These are phyloP conservation scores for Phlogophora meticulosa DNA, from an alignment of 2,888 invertebrate species.

Conservation along the genomic window DNA sequence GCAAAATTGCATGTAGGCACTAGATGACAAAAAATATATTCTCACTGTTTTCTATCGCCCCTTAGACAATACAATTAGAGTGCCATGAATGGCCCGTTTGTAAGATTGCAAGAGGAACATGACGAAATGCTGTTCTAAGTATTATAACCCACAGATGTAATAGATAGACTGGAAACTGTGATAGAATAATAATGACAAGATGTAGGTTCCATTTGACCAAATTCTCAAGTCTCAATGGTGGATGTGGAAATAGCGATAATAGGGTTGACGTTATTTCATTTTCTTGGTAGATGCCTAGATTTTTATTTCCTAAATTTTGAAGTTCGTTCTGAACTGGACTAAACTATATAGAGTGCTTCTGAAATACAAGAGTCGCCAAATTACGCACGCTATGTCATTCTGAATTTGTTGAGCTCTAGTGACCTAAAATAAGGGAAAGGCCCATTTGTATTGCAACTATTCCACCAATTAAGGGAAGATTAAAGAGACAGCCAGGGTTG, in stretches of 20 bases:
- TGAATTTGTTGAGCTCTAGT: not conserved
- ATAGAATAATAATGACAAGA: conserved; percentile 28
- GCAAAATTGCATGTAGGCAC: conserved; percentile 43
- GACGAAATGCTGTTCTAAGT: conserved; percentile 63
- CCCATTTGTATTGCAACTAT: not conserved
- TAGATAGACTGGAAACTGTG: conserved; percentile 30
- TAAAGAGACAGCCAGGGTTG: not conserved
- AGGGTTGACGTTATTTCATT: conserved; percentile 18
- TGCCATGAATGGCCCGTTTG: conserved; percentile 59
- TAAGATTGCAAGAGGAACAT: conserved; percentile 60
- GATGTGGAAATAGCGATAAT: conserved; percentile 21
- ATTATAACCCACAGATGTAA: conserved; percentile 30
- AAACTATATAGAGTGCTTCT: not conserved
- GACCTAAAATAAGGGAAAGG: not conserved
- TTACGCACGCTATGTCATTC: not conserved
- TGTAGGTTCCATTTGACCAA: conserved; percentile 7
- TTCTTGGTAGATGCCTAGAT: conserved; percentile 4
- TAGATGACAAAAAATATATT: conserved; percentile 64
- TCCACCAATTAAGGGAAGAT: not conserved
- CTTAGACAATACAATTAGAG: conserved; percentile 57
- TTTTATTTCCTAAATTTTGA: not conserved
- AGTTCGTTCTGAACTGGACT: not conserved
- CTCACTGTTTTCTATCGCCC: conserved; percentile 69
- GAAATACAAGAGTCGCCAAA: not conserved
- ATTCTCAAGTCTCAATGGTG: conserved; percentile 18